Conservation (phyloP, 2,888 invertebrate species). For the Hirtodrosophila histrioides region DNA sequence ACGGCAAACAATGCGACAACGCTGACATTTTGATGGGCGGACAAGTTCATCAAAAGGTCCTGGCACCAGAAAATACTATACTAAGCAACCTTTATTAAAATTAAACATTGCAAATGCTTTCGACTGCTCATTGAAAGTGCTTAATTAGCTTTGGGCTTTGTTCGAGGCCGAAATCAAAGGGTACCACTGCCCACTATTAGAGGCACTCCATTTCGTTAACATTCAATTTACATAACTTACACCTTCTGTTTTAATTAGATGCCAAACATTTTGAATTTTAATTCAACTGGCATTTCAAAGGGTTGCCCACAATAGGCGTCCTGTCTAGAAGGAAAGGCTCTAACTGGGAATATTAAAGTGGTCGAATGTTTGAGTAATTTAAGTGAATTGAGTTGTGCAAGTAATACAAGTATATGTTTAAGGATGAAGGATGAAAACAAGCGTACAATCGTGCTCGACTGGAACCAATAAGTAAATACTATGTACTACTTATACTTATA, state of each 20-base stretch:
- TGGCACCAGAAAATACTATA: slow-evolving; percentile 19
- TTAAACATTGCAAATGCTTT: slow-evolving; percentile 21
- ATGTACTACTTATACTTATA: too few relatives aligned
- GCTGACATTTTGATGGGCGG: slow-evolving; percentile 47
- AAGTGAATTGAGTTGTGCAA: too few relatives aligned
- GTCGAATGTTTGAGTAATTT: not conserved
- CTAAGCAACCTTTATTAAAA: slow-evolving; percentile 24
- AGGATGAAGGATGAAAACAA: too few relatives aligned
- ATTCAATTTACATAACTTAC: slow-evolving; percentile 20
- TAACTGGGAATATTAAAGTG: not conserved
- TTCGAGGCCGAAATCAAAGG: slow-evolving; percentile 31
- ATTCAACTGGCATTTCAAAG: slow-evolving; percentile 16
- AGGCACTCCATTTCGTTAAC: slow-evolving; percentile 18
- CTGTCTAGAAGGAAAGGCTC: not conserved
- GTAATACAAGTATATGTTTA: too few relatives aligned
- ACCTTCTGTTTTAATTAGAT: slow-evolving; percentile 22
- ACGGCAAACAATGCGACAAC: slow-evolving; percentile 56
- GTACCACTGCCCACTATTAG: slow-evolving; percentile 1
- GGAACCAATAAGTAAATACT: too few relatives aligned
- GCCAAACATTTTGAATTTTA: slow-evolving; percentile 11
- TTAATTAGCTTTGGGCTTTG: slow-evolving; percentile 53
- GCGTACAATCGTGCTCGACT: too few relatives aligned
- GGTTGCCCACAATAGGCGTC: not conserved
- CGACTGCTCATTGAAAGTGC: slow-evolving; percentile 18
- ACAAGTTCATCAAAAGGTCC: slow-evolving; percentile 36